A percentile compares a stretch with the other conserved stretches of the same genome.
phyloP scores from a whole-genome alignment of 2,888 invertebrate genomes.

The Xylota sylvarum region DNA sequence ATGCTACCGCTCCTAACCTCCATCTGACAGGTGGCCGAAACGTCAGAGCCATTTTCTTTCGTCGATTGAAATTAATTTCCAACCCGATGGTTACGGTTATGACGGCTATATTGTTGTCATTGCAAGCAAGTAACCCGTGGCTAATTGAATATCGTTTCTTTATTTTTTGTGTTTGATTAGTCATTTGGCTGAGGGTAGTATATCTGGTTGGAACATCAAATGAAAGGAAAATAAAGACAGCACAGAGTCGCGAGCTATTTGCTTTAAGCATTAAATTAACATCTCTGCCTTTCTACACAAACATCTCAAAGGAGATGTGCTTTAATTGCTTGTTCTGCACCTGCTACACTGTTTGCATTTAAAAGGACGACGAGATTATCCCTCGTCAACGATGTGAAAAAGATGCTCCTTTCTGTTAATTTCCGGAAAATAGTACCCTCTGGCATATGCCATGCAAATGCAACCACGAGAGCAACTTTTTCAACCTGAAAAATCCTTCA shows the following conservation, averaged over 20 bases:
- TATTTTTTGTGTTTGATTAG: conserved; percentile 65
- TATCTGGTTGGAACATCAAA: conserved; percentile 62
- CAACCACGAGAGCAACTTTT: conserved; percentile 57
- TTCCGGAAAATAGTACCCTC: conserved; percentile 79
- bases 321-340: conserved; percentile 75
- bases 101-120: conserved; percentile 68
- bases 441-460: conserved; percentile 43
- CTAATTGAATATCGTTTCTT: conserved; percentile 52
- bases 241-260: conserved; percentile 39
- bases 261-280: conserved; percentile 67
- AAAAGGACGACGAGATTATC: conserved; percentile 58
- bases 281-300: conserved; percentile 2
- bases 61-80: conserved; percentile 69
- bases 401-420: conserved; percentile 78
- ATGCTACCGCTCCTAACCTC: conserved; percentile 27
- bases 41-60: conserved; percentile 56
- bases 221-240: conserved; percentile 57
- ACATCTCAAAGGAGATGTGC: conserved; percentile 61
- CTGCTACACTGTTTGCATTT: conserved; percentile 52
- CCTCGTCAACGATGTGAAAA: conserved; percentile 71
- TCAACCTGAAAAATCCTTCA: conserved; percentile 58
- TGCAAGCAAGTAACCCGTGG: conserved; percentile 34
- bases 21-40: conserved; percentile 46
- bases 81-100: conserved; percentile 57
- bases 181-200: conserved; percentile 30